Percentiles rank a stretch among this genome's conserved stretches.
These are phyloP conservation scores for Pollenia amentaria DNA, from an alignment of 2,888 invertebrate species.

Conservation along the genomic window DNA sequence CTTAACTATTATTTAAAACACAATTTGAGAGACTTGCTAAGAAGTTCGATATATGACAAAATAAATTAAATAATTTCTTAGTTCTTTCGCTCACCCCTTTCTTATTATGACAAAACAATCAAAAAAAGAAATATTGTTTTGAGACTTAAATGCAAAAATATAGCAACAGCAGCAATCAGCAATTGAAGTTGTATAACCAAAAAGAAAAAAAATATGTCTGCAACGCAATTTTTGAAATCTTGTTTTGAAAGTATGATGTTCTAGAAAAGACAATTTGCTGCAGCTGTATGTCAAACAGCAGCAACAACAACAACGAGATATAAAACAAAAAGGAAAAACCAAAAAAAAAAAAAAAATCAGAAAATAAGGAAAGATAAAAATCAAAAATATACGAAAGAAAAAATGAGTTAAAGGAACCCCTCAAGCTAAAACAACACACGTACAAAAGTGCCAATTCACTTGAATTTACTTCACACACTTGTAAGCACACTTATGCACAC, in stretches of 20 bases:
- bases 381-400: conserved; percentile 57
- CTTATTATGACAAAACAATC: conserved; percentile 26
- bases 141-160: conserved; percentile 50
- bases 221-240: conserved; percentile 65
- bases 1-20: too few relatives aligned
- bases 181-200: conserved; percentile 32
- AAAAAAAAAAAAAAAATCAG: conserved; percentile 9
- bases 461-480: conserved; percentile 65
- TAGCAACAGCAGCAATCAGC: conserved; percentile 47
- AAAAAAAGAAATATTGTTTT: conserved; percentile 46
- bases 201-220: conserved; percentile 53
- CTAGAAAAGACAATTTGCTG: conserved; percentile 55
- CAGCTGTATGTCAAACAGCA: conserved; percentile 56
- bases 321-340: conserved; percentile 21
- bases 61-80: background rate
- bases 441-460: conserved; percentile 72
- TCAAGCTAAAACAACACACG: conserved; percentile 67
- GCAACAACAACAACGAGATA: conserved; percentile 15
- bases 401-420: conserved; percentile 60
- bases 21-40: too few relatives aligned
- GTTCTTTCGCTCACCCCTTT: conserved; percentile 23
- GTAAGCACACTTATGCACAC: background rate
- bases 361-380: conserved; percentile 52
- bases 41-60: too few relatives aligned
- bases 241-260: conserved; percentile 67